Base-by-base conservation (phyloP, 1,140 invertebrate species). In the Drosophila seguyi region DNA sequence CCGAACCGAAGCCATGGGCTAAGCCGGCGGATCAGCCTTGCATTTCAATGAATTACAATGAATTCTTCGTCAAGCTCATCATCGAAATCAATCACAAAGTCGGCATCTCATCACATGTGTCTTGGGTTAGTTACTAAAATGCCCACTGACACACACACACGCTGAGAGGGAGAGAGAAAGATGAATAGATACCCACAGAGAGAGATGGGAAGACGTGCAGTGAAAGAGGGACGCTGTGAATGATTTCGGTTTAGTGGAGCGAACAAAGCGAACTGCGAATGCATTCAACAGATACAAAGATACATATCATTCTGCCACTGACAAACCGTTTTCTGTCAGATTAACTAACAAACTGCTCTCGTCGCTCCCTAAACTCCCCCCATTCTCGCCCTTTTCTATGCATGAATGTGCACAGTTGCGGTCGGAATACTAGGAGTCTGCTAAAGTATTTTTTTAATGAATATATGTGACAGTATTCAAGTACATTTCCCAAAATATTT, bases 301-400 rank as follows among this genome's bases (percentile, higher is more conserved):
- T 79, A 79, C 79, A 83, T 67, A 83, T 79, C 75, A 41, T 52
- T 79, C 61, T 66, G 63, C 57, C 74, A 53, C 84, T 77, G 84
- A 77, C 80, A 79, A 88, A 84, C 62, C 72, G 67, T 77, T 83
- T 66, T 58, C 80, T 83, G 84, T 87, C 83, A 87, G 83, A 81
- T 87, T 87, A 87, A 79, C 79, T 86, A 79, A 61, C 75, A 79
- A 79, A 72, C 79, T 81, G 82, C 75, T 79, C 69, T 86, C 66
- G 75, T 66, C 84, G 58, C 50, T 63, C 39, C 73, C 58, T n/a
- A 56, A 57, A 39, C 27, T 42, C 16, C 48, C 74, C 38, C 27
- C 34, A 22, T 25, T 50, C 18, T 20, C 1, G 41, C 73, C 55
- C 52, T 38, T 18, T 18, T 58, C 45, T 48, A 10, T 48, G 27